Percentiles rank a stretch among this genome's conserved stretches.
phyloP scores from a whole-genome alignment of 1,140 invertebrate genomes.

The Drosophila setifemur region DNA sequence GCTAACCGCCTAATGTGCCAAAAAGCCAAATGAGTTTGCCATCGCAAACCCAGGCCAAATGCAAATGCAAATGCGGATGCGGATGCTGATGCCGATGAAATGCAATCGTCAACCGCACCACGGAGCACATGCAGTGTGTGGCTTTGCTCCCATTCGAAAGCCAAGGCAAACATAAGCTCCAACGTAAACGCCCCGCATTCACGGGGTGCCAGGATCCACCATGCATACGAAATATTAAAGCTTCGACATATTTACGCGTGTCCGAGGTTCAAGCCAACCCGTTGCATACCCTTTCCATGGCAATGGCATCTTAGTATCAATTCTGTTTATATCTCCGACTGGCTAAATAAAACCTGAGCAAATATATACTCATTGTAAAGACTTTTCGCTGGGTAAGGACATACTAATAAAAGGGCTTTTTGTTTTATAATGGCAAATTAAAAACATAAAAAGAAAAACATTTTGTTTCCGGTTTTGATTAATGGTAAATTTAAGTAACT shows the following conservation, averaged over 20 bases:
- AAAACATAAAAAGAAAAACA: no score
- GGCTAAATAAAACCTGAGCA: no score
- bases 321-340: no score
- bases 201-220: neutral
- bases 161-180: constrained; percentile 38
- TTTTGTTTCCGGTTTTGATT: no score
- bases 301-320: no score
- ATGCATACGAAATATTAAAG: constrained; percentile 35
- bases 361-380: no score
- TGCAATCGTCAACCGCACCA: constrained; percentile 69
- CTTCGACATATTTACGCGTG: neutral
- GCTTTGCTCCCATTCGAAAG: constrained; percentile 46
- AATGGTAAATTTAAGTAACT: no score
- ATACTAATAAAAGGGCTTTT: no score
- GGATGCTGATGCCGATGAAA: constrained; percentile 48
- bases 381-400: no score
- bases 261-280: neutral
- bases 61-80: constrained; percentile 10
- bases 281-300: neutral
- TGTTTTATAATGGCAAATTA: no score
- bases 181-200: neutral
- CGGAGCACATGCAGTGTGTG: constrained; percentile 47
- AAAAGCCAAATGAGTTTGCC: constrained; percentile 73
- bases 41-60: constrained; percentile 30
- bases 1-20: constrained; percentile 40